Conservation (phyloP, 2,797 vertebrate genomes). For the Selene dorsalis region DNA sequence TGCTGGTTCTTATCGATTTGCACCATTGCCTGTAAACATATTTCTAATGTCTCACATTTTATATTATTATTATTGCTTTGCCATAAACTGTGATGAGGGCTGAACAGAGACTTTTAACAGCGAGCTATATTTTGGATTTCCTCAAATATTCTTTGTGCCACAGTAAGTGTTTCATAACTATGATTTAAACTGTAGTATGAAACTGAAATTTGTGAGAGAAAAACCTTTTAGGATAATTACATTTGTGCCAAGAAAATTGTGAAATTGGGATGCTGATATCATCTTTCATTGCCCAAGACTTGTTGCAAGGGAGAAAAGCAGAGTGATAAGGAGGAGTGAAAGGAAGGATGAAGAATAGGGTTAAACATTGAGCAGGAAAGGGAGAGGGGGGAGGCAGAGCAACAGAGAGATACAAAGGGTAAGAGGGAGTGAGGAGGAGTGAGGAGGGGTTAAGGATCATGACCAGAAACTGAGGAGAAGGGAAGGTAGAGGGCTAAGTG, state of each 20-base stretch:
- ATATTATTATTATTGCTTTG: background rate
- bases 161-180: background rate
- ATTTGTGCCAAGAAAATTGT: background rate
- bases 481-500: background rate
- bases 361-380: conserved; percentile 15
- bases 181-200: background rate
- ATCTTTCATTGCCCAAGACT: conserved; percentile 30
- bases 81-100: background rate
- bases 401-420: background rate
- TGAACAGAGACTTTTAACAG: background rate
- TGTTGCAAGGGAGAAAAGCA: background rate
- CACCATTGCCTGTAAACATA: background rate
- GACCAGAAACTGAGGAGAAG: background rate
- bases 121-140: background rate
- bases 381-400: background rate
- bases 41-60: background rate
- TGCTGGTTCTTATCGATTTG: background rate
- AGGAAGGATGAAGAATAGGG: background rate
- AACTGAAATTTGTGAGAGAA: too few species aligned
- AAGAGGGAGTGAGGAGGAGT: background rate
- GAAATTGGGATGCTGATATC: conserved; percentile 12
- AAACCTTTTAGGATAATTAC: background rate
- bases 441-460: conserved; percentile 1
- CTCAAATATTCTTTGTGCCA: background rate
- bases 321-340: background rate